Base-by-base conservation (phyloP, 2,113 vertebrate species). In the Tichodroma muraria region DNA sequence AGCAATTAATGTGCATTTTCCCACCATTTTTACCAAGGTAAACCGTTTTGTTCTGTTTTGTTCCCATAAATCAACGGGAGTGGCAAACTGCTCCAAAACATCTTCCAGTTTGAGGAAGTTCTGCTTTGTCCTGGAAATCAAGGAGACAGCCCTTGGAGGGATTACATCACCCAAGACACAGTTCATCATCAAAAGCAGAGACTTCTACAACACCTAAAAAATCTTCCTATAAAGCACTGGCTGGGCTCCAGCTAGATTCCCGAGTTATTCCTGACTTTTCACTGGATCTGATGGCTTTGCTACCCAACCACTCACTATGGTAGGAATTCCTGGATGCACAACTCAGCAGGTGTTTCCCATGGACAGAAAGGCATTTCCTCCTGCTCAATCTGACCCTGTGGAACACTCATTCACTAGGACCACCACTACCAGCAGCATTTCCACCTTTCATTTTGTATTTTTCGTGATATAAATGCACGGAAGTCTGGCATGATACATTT, bases 391-490 rank as follows among this genome's bases (percentile, higher is more conserved):
- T 52, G 30, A 24, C 15, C 7, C 35, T 35, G 17, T 15, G 37
- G 25, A 53, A 77, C 6, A 1, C 4, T 23, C 28, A 2, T 28
- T 49, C 37, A 27, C 6, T 30, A 64, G 42, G 10, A 44, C 28
- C 9, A 1, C 18, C 61, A 60, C 1, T 37, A 69, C 4, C 53
- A 47, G 1, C 3, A 53, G 18, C 23, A n/a, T 18, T 73, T 23
- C 47, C 20, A 61, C 31, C 42, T 61, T 45, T 11, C 30, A 24
- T 45, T 60, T 45, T 53, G 0, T 19, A 25, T 49, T 44, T 85
- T 56, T 52, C 1, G 1, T 20, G 4, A 27, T 5, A 22, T 8
- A 49, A 85, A 37, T 0, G 0, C 2, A 6, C 27, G 25, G 33
- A 54, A 47, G 8, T 4, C 38, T 76, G 27, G 31, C 24, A 3